These are phyloP conservation scores for Peromyscus eremicus DNA, from an alignment of 2,797 vertebrate species.

Conservation along the genomic window DNA sequence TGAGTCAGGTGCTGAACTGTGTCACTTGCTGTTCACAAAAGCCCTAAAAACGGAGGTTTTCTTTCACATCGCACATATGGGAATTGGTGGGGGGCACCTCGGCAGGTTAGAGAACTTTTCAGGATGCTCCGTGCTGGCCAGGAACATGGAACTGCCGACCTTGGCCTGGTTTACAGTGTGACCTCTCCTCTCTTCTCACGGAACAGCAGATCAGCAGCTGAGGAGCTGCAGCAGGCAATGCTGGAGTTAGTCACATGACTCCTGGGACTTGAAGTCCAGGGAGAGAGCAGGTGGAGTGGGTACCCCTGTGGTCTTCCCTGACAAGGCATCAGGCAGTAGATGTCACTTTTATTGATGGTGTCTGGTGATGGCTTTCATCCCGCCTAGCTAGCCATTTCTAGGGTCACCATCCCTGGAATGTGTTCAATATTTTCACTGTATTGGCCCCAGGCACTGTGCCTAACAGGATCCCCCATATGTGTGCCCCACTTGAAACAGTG, in stretches of 20 bases:
- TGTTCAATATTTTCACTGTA: fast-evolving
- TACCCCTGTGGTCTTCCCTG: background rate
- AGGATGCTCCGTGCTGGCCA: background rate
- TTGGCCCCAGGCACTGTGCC: fast-evolving
- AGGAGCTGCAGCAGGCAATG: background rate
- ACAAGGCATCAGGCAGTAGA: background rate
- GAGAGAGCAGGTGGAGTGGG: fast-evolving
- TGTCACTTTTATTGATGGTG: fast-evolving
- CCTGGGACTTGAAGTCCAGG: background rate
- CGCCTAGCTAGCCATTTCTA: background rate
- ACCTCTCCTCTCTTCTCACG: background rate
- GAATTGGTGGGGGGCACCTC: fast-evolving
- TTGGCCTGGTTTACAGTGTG: fast-evolving
- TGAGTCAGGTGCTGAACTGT: too few relatives aligned
- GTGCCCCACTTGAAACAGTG: fast-evolving
- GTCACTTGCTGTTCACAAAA: background rate
- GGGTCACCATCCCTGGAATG: background rate
- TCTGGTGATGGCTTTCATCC: fast-evolving
- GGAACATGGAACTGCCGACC: fast-evolving
- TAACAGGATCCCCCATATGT: fast-evolving
- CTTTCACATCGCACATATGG: background rate
- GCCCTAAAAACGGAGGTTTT: fast-evolving
- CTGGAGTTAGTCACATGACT: fast-evolving
- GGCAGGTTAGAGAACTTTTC: too few relatives aligned
- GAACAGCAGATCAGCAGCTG: background rate